Evolutionary conservation across 2,113 vertebrate species (phyloP), one percentile per base, ranked within the genome.

Genomic region (Bagarius yarrelli): DNA sequence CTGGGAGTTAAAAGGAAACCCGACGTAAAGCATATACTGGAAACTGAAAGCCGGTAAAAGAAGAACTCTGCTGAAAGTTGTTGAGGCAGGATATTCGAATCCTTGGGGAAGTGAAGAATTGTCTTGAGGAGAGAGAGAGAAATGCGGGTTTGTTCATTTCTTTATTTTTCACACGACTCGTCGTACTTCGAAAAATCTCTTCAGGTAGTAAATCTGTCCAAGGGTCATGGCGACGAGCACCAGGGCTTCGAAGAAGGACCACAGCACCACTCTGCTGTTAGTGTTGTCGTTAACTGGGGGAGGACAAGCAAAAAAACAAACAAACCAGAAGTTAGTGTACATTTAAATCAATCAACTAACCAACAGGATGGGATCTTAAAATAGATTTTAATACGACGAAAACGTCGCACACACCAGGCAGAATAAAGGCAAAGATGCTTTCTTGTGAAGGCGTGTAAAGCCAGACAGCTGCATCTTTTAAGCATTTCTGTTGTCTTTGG

Each of bases 161-260:
- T 67, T 40, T 25, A 18, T 52, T 52, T 73, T 87, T 93, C 95
- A 99, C 86, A 99, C 97, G 81, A 99, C 97, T 92, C 98, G 95
- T 84, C 96, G 95, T 85, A 99, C 97, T 95, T 99, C 98, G 75
- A 99, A 99, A 94, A 99, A 99, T 92, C 98, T 97, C 96, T 99
- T 99, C 95, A 99, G 94, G 88, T 99, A 99, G 94, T 98, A 99
- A 95, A 99, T 99, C 91, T 99, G 98, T 96, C 98, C 97, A 67
- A 99, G 93, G 74, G 97, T 99, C 98, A 99, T 99, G 85, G 97
- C 97, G 89, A 99, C 96, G 90, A 99, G 92, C 90, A 99, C 98
- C 85, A 99, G 96, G 44, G 98, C 98, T 94, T 99, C 97, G 44
- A 98, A 99, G 94, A 99, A 99, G 8, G 98, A 98, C 98, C 98